Evolutionary conservation across 2,888 invertebrate species (phyloP).

Genomic region (Stenoptilia bipunctidactyla): DNA sequence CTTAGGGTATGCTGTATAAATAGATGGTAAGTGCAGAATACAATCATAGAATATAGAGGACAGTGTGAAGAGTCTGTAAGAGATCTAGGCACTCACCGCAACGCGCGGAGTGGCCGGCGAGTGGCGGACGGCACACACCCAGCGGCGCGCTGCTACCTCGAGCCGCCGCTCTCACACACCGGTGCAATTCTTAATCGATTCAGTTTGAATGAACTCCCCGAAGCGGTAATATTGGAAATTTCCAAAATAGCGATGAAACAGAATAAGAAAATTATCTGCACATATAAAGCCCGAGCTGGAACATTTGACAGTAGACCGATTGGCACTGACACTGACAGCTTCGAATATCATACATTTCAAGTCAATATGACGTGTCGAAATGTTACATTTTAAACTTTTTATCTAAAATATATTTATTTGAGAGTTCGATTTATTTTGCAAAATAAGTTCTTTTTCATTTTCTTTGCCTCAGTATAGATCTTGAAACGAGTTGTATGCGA

Average conservation of each 20-base stretch:
- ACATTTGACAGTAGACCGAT: slow-evolving; percentile 1
- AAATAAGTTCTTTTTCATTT: too few species aligned
- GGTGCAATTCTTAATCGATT: background rate
- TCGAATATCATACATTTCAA: too few species aligned
- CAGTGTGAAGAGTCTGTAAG: background rate
- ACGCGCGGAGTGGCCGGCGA: background rate
- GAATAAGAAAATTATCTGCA: background rate
- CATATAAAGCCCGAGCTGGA: background rate
- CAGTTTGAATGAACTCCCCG: background rate
- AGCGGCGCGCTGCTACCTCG: background rate
- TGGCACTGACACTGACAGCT: background rate
- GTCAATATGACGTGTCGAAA: too few species aligned
- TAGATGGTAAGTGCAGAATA: too few species aligned
- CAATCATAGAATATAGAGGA: too few species aligned
- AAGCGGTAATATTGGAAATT: background rate
- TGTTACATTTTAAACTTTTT: too few species aligned
- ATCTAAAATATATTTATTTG: too few species aligned
- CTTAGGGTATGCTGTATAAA: too few species aligned
- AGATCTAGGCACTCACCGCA: background rate
- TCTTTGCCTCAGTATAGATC: too few species aligned
- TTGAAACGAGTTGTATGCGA: too few species aligned
- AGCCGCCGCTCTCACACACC: background rate
- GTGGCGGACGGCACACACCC: background rate
- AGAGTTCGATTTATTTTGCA: too few species aligned
- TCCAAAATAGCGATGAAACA: background rate